Conservation (phyloP, 1,140 invertebrate species). For the Drosophila kohkoa region DNA sequence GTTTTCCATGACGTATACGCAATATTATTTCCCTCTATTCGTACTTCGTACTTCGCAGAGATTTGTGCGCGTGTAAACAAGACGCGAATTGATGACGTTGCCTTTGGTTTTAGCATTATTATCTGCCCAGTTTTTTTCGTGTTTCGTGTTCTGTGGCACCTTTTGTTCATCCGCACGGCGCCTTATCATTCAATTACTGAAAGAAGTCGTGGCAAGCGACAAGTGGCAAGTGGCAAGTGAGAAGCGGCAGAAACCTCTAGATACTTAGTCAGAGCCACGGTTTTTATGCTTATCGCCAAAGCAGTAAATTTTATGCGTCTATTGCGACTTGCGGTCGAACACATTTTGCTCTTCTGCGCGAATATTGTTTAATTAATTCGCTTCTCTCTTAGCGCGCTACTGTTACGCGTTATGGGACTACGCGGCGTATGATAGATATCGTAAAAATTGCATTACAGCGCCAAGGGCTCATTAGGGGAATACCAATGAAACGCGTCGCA, state of each 20-base stretch:
- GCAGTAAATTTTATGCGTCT: slow-evolving; percentile 71
- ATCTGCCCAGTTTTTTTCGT: background rate
- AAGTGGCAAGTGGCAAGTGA: background rate
- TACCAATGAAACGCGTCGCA: slow-evolving; percentile 47
- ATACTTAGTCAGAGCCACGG: slow-evolving; percentile 41
- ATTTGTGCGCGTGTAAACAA: slow-evolving; percentile 46
- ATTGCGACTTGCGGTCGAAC: slow-evolving; percentile 25
- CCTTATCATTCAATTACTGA: slow-evolving; percentile 31
- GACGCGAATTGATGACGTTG: slow-evolving; percentile 47
- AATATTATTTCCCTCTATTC: slow-evolving; percentile 21
- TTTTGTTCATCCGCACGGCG: slow-evolving; percentile 1
- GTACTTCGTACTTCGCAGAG: slow-evolving; percentile 7
- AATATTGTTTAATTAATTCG: slow-evolving; percentile 73
- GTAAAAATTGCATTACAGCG: slow-evolving; percentile 70
- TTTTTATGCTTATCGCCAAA: slow-evolving; percentile 69
- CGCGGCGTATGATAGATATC: slow-evolving; percentile 72
- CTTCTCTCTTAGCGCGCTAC: slow-evolving; percentile 28
- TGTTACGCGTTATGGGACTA: slow-evolving; percentile 26
- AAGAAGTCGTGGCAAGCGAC: background rate
- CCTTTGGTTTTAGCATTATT: background rate
- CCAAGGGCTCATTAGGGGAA: slow-evolving; percentile 65
- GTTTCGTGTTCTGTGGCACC: background rate
- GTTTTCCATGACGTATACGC: slow-evolving; percentile 65
- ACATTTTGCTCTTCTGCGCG: slow-evolving; percentile 31
- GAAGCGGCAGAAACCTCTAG: background rate